Evolutionary conservation across 2,113 vertebrate species (phyloP).

Genomic region (Mohoua ochrocephala): DNA sequence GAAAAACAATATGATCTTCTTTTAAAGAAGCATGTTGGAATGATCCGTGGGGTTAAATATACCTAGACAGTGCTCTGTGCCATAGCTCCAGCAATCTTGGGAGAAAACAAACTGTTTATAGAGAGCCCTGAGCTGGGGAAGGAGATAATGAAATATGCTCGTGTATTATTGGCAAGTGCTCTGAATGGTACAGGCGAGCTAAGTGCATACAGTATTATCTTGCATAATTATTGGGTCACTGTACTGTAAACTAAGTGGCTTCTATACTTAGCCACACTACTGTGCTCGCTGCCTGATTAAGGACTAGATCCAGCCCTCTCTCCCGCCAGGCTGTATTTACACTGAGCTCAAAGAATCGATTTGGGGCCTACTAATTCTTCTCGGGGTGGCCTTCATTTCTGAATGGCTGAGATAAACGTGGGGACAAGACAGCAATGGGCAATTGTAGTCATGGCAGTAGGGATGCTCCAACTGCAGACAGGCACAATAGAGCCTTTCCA

Average conservation of each 20-base stretch:
- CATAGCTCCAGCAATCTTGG: slow-evolving; percentile 28
- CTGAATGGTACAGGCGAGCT: slow-evolving; percentile 45
- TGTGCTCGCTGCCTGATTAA: neutral
- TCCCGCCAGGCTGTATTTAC: neutral
- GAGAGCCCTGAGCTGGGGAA: slow-evolving; percentile 21
- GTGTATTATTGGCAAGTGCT: slow-evolving; percentile 57
- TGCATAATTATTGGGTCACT: slow-evolving; percentile 67
- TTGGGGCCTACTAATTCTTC: neutral
- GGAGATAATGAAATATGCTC: slow-evolving; percentile 61
- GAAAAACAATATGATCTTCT: slow-evolving; percentile 72
- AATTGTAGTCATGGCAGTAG: neutral
- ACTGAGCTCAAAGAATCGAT: neutral
- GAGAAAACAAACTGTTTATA: slow-evolving; percentile 50
- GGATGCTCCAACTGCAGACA: neutral
- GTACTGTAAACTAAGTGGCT: slow-evolving; percentile 63
- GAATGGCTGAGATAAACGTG: neutral
- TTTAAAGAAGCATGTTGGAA: slow-evolving; percentile 63
- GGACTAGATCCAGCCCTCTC: neutral
- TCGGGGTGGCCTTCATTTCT: neutral
- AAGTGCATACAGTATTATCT: slow-evolving; percentile 70
- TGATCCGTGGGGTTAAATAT: slow-evolving; percentile 67
- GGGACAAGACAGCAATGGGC: neutral
- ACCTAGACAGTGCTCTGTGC: slow-evolving; percentile 45
- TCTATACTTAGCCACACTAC: slow-evolving; percentile 60
- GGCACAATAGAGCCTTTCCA: neutral